phyloP scores from a whole-genome alignment of 2,113 vertebrate genomes.

The Mus spicilegus region DNA sequence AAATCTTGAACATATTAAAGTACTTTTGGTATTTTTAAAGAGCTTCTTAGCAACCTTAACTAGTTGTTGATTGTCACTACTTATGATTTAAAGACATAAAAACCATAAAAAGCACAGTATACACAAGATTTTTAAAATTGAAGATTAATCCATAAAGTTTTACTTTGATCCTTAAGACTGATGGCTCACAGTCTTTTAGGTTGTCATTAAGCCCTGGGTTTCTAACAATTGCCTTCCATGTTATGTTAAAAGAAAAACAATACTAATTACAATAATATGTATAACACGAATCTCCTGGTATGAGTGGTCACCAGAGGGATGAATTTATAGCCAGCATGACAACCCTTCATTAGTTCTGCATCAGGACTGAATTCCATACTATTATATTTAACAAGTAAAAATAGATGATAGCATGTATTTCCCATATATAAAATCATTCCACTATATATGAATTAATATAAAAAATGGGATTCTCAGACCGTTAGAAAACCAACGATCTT shows the following conservation, averaged over 20 bases:
- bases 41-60: background rate
- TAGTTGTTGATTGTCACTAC: background rate
- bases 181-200: background rate
- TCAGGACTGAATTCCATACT: background rate
- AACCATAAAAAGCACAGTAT: background rate
- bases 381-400: background rate
- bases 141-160: background rate
- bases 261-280: background rate
- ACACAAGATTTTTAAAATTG: background rate
- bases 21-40: background rate
- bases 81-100: background rate
- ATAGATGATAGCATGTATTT: background rate
- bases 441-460: background rate
- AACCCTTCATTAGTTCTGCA: background rate
- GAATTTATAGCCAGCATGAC: background rate
- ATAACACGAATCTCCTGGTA: background rate
- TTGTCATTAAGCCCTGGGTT: background rate
- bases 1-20: background rate
- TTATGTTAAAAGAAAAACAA: slow-evolving; percentile 14
- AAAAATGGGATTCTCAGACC: background rate
- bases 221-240: background rate
- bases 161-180: background rate
- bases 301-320: background rate
- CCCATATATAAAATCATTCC: background rate
- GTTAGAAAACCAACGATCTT: background rate